Base-by-base conservation (phyloP, 2,113 vertebrate genomes). In the Psittacula cyanocephala region DNA sequence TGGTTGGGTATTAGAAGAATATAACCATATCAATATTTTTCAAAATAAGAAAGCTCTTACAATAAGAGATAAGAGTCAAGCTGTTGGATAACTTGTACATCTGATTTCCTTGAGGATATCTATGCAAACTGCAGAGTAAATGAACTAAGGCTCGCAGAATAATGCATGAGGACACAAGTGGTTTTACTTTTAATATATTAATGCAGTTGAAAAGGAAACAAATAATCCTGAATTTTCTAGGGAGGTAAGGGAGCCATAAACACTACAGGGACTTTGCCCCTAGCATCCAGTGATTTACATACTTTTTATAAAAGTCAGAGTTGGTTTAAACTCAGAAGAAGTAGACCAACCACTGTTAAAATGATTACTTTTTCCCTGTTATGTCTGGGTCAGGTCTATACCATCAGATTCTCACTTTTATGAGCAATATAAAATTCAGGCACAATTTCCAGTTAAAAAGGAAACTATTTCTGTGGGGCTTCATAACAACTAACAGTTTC, bases 281-380 rank as follows among this genome's bases (percentile, higher is more conserved):
- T 81, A 94, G 62, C 78, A 88, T 83, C 55, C 57, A 65, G 49
- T 71, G 53, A 97, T 88, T 85, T 95, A 85, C 77, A 63, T 76
- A 78, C 33, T 75, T 89, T 97, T 95, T 89, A 83, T 69, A 86
- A 89, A 97, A 95, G 79, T 97, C 87, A 83, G 77, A 76, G 59
- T 43, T 96, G 43, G 71, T 97, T 97, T 95, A 84, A 97, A 97
- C 91, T 96, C 84, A 77, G 12, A 94, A 80, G 75, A 72, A 68
- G 57, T 86, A 93, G 81, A 97, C 89, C 93, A 97, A 97, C 86
- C 81, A 77, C 95, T 97, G 81, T 93, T 94, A 96, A 94, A 76
- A 76, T 96, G 82, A 94, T 96, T 96, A 85, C 67, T 86, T 94
- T 85, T 91, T 13, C 22, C 74, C 86, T 92, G 69, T 94, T 95